Evolutionary conservation across 2,888 invertebrate species (phyloP).

Genomic region (Eupithecia dodoneata): DNA sequence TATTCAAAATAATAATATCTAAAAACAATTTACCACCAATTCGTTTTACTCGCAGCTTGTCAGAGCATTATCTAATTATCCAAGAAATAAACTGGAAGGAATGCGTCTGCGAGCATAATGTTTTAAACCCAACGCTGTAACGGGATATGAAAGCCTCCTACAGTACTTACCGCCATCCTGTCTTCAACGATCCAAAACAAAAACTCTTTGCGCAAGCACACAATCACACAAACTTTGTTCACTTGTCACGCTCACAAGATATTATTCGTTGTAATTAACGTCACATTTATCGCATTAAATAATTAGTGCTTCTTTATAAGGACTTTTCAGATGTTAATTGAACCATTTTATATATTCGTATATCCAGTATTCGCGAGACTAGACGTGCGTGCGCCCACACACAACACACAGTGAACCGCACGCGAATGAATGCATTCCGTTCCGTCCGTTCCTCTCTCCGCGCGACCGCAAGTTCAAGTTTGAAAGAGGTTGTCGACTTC

Average conservation of each 20-base stretch:
- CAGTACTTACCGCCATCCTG: not conserved
- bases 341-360: not conserved
- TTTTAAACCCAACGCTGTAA: not conserved
- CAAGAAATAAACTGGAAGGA: not conserved
- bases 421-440: conserved; percentile 3
- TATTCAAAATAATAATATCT: not conserved
- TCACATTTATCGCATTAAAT: not conserved
- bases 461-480: conserved; percentile 1
- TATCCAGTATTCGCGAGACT: not conserved
- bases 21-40: not conserved
- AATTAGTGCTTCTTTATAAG: not conserved
- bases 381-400: not conserved
- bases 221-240: not conserved
- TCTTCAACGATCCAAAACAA: conserved; percentile 4
- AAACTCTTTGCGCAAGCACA: not conserved
- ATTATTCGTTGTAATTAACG: not conserved
- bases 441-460: not conserved
- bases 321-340: not conserved
- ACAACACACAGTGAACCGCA: not conserved
- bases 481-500: not conserved
- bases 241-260: not conserved
- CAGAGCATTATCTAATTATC: not conserved
- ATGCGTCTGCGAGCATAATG: not conserved
- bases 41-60: not conserved
- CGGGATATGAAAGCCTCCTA: not conserved